Percentiles rank a stretch among this genome's conserved stretches.
Conservation (phyloP, 30 jellyfish, hydroid and myxozoan genomes). For the Pseudorhiza aurosa region DNA sequence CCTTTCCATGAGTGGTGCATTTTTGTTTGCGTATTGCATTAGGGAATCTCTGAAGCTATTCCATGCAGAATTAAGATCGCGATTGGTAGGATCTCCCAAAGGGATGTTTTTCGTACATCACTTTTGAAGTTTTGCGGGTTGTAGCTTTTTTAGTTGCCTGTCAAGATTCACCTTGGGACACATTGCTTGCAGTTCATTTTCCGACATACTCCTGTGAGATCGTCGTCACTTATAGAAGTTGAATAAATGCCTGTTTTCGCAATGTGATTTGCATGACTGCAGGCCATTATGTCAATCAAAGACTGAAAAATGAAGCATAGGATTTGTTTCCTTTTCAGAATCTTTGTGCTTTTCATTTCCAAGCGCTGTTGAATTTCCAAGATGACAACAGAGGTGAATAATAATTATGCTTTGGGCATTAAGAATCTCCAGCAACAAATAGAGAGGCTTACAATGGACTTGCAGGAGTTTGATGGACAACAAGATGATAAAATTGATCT, state of each 20-base stretch:
- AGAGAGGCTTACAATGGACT: conserved; percentile 55
- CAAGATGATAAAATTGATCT: conserved; percentile 69
- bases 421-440: conserved; percentile 42
- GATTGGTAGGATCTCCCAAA: neutral
- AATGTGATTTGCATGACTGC: conserved; percentile 4
- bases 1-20: conserved; percentile 29
- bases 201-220: conserved; percentile 13
- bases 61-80: conserved; percentile 15
- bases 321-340: neutral
- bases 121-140: conserved; percentile 3
- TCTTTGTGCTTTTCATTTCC: neutral
- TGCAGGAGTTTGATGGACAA: conserved; percentile 57
- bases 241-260: conserved; percentile 12
- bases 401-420: conserved; percentile 32
- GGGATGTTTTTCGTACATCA: neutral
- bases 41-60: conserved; percentile 6
- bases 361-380: neutral
- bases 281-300: no score
- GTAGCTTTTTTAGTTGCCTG: conserved; percentile 5
- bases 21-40: conserved; percentile 42
- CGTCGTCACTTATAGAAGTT: conserved; percentile 38
- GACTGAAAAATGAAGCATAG: no score
- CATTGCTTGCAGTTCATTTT: conserved; percentile 15
- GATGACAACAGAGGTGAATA: conserved; percentile 28
- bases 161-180: conserved; percentile 18